These are phyloP conservation scores for Drosophila pruinosa DNA, from an alignment of 1,140 invertebrate species.

Conservation along the genomic window DNA sequence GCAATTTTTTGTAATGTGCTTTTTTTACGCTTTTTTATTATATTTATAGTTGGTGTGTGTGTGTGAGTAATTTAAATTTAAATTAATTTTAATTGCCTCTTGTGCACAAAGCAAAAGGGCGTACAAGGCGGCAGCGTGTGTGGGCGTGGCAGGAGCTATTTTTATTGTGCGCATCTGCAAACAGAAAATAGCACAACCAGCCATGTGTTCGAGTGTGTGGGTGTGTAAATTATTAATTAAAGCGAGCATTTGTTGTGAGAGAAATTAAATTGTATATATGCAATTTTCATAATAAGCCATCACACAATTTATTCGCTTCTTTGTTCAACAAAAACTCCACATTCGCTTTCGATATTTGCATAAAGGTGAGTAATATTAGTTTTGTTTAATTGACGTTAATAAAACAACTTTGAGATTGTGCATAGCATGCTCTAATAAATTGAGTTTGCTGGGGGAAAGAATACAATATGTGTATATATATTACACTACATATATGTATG, in stretches of 20 bases:
- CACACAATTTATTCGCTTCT: neutral
- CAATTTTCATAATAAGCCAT: neutral
- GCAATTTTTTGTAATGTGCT: neutral
- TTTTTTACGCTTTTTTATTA: slow-evolving; percentile 32
- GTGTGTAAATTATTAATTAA: slow-evolving; percentile 47
- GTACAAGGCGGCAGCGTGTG: slow-evolving; percentile 8
- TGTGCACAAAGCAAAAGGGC: slow-evolving; percentile 18
- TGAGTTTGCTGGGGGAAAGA: too few species aligned
- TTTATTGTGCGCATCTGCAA: slow-evolving; percentile 41
- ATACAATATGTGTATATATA: too few species aligned
- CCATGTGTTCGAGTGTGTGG: slow-evolving; percentile 25
- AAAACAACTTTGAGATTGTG: neutral
- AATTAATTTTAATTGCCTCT: slow-evolving; percentile 78
- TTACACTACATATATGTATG: too few species aligned
- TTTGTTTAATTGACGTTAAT: neutral
- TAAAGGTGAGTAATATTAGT: neutral
- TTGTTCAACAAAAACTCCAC: neutral
- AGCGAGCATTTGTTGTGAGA: neutral
- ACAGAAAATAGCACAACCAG: slow-evolving; percentile 40
- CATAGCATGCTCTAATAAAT: too few species aligned
- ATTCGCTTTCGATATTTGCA: neutral
- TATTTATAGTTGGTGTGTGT: neutral
- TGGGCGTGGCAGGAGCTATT: slow-evolving; percentile 27
- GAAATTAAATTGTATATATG: neutral
- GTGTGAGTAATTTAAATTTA: slow-evolving; percentile 68